Base-by-base conservation (phyloP, 2,888 invertebrate species). In the Sinopyrophorus schimmeli region DNA sequence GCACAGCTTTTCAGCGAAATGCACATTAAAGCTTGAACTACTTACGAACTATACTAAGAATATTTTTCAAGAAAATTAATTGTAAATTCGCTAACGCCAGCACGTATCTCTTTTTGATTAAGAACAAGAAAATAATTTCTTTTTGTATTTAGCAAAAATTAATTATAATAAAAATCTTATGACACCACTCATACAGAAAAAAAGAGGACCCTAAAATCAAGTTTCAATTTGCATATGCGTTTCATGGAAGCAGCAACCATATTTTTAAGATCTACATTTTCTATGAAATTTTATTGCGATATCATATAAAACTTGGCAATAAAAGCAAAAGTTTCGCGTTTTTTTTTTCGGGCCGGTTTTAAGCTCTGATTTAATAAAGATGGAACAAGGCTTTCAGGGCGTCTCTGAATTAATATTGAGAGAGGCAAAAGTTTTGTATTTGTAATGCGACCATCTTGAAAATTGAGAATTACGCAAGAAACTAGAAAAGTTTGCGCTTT, bases 381-480 rank as follows among this genome's bases (percentile, higher is more conserved):
- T 35, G 34, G 43, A 17, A 28, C 35, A 28, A 43, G 21, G 43
- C 35, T 43, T 35, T 43, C 34, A 35, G 18, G 24, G 18, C 43
- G 17, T 5, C 27, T 11, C 6, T 34, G 43, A 43, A 43, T 43
- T 43, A 43, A 43, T 43, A 35, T 28, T 11, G 43, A 27, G 32
- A 16, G 27, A 27, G 20, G 27, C n/a, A 14, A 2, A 35, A 43
- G 35, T 34, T 35, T 35, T 30, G 43, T 43, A 46, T 31, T 31
- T 37, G 37, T 46, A 30, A 38, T 38, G 38, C 23, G 26, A 35
- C 35, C 47, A 31, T 41, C 35, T 35, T 24, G 47, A 48, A 48
- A 47, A 49, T 49, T 42, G 49, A 20, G 49, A 49, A 49, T 49
- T 42, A 43, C 42, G 40, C 20, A 42, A 50, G 44, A 44, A 50